Percentiles rank a stretch among this genome's conserved stretches.
phyloP scores from a whole-genome alignment of 2,797 vertebrate species.

The Anniella stebbinsi region DNA sequence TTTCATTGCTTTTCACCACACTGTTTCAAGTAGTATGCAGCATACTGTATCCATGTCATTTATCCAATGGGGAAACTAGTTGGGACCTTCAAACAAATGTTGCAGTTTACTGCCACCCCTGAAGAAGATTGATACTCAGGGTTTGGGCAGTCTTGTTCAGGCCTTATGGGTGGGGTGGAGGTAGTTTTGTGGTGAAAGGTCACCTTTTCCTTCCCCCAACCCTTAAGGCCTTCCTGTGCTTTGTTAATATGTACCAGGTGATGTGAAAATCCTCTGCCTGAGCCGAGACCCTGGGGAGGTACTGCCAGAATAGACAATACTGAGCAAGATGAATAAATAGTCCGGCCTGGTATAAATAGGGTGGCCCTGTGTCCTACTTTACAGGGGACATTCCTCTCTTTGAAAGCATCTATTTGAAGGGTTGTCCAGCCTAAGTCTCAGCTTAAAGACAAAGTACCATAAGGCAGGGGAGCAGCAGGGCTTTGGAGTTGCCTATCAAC shows the following conservation, averaged over 20 bases:
- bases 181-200: neutral
- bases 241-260: neutral
- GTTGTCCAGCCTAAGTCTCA: neutral
- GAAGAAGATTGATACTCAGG: neutral
- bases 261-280: neutral
- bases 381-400: too few species aligned
- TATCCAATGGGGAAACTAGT: neutral
- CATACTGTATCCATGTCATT: neutral
- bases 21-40: neutral
- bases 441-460: neutral
- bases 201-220: too few species aligned
- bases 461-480: neutral
- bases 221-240: neutral
- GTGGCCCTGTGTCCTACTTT: too few species aligned
- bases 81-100: neutral
- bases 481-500: neutral
- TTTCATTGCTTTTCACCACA: neutral
- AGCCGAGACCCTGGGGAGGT: neutral
- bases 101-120: too few species aligned
- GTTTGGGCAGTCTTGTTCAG: neutral
- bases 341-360: neutral
- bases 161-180: neutral
- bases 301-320: neutral
- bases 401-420: too few species aligned
- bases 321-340: neutral